phyloP scores from a whole-genome alignment of 2,888 invertebrate species.

The Carcina quercana region DNA sequence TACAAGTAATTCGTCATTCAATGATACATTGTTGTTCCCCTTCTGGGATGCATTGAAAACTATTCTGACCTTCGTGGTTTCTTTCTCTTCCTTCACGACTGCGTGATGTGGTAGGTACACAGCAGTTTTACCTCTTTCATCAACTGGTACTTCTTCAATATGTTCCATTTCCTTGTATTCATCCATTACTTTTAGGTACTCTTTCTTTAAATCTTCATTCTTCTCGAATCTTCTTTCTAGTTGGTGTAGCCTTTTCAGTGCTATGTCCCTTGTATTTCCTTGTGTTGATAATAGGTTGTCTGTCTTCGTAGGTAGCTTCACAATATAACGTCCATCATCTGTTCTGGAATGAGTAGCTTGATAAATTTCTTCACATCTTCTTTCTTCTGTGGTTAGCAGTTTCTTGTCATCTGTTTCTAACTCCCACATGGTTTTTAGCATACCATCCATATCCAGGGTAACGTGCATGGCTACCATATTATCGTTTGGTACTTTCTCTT shows the following conservation, averaged over 20 bases:
- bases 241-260: not conserved
- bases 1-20: slow-evolving; percentile 19
- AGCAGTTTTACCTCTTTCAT: slow-evolving; percentile 1
- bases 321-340: not conserved
- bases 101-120: slow-evolving; percentile 20
- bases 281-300: not conserved
- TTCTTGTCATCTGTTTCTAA: not conserved
- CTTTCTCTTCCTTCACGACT: slow-evolving; percentile 18
- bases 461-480: not conserved
- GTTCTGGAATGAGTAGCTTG: not conserved
- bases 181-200: not conserved
- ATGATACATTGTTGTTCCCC: slow-evolving; percentile 7
- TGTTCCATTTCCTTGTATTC: slow-evolving; percentile 9
- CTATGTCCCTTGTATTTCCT: not conserved
- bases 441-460: not conserved
- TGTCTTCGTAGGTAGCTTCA: not conserved
- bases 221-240: not conserved
- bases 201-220: not conserved
- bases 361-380: not conserved
- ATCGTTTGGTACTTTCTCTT: not conserved
- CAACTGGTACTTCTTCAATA: slow-evolving; percentile 4
- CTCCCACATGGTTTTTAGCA: not conserved
- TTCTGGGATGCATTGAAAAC: slow-evolving; percentile 20
- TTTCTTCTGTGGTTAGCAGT: not conserved
- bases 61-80: slow-evolving; percentile 18